phyloP scores from a whole-genome alignment of 2,888 invertebrate genomes.

The Aporophyla nigra region DNA sequence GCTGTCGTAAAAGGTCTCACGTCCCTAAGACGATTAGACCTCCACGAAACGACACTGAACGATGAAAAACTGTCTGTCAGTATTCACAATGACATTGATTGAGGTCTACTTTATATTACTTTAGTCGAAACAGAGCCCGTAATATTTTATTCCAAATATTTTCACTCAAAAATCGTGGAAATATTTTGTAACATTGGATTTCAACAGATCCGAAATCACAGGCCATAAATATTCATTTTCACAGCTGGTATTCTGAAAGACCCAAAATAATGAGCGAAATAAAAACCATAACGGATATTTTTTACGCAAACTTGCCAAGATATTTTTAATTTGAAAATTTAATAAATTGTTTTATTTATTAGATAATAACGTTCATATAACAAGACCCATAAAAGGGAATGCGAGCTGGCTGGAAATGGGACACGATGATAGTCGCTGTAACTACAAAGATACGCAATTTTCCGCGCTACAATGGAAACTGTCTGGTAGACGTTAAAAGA shows the following conservation, averaged over 20 bases:
- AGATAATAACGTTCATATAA: slow-evolving; percentile 12
- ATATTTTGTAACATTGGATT: not conserved
- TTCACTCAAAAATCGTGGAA: not conserved
- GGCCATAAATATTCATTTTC: not conserved
- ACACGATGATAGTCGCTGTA: slow-evolving; percentile 41
- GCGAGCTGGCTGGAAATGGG: slow-evolving; percentile 53
- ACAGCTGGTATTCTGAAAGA: slow-evolving; percentile 14
- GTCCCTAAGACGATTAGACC: not conserved
- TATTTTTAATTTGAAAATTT: not conserved
- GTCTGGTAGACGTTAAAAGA: slow-evolving; percentile 41
- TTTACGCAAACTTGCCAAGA: not conserved
- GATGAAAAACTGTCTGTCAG: slow-evolving; percentile 18
- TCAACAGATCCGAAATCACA: slow-evolving; percentile 20
- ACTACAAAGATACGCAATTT: slow-evolving; percentile 55
- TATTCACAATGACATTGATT: slow-evolving; percentile 29
- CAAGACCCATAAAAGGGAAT: slow-evolving; percentile 46
- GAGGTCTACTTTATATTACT: not conserved
- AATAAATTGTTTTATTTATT: not conserved
- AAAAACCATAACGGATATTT: not conserved
- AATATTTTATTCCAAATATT: not conserved
- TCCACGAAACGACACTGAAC: slow-evolving; percentile 16
- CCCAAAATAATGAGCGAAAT: slow-evolving; percentile 1
- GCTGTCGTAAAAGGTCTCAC: not conserved
- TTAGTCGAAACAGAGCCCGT: not conserved
- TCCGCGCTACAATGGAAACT: slow-evolving; percentile 41